These are phyloP conservation scores for Cephus pulcher DNA, from an alignment of 2,888 invertebrate genomes.

Conservation along the genomic window DNA sequence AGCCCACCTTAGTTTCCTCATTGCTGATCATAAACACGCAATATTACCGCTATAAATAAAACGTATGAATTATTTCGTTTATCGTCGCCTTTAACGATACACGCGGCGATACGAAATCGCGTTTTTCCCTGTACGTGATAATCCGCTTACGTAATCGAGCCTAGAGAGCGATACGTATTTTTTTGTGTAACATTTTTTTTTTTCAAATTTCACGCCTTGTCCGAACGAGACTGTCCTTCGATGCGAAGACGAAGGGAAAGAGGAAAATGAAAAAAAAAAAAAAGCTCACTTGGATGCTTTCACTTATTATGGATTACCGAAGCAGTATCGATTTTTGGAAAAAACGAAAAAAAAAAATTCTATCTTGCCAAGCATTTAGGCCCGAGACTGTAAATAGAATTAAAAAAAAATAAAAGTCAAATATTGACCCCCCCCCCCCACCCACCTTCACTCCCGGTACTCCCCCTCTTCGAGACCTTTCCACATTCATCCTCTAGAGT, in stretches of 20 bases:
- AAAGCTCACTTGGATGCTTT: conserved; percentile 7
- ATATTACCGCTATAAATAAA: not conserved
- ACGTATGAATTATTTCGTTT: not conserved
- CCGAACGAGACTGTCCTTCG: conserved; percentile 20
- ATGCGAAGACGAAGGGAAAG: not conserved
- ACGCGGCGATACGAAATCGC: not conserved
- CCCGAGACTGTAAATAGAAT: not conserved
- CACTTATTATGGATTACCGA: not conserved
- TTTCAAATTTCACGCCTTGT: conserved; percentile 14
- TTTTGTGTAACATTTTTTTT: not conserved
- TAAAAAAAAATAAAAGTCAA: not conserved
- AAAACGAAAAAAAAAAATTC: not conserved
- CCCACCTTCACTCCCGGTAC: not conserved
- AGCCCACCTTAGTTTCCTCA: not conserved
- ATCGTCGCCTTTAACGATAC: not conserved
- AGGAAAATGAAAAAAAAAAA: not conserved
- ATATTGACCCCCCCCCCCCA: not conserved
- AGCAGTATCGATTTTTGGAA: not conserved
- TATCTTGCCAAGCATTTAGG: not conserved
- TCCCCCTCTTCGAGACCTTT: not conserved
- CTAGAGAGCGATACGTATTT: not conserved
- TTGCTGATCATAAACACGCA: not conserved
- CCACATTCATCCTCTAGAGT: not conserved
- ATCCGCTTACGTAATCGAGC: not conserved
- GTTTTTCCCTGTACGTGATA: not conserved